A percentile compares a stretch with the other conserved stretches of the same genome.
Conservation (phyloP, 2,797 vertebrate species). For the Petrocephalus schoutedeni region DNA sequence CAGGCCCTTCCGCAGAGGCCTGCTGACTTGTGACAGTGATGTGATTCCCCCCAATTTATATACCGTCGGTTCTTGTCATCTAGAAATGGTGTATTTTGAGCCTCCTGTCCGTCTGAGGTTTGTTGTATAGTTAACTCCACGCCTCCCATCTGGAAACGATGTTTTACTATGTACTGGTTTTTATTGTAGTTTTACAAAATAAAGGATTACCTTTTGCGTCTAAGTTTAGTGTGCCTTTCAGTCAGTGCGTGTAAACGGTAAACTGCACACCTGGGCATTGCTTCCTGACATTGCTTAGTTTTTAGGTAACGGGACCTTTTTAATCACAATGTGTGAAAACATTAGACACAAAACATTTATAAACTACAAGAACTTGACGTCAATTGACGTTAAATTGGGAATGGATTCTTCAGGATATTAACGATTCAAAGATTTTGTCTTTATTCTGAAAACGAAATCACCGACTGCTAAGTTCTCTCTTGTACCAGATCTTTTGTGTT, state of each 20-base stretch:
- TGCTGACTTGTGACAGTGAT: neutral
- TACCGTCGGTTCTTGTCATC: neutral
- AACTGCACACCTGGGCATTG: neutral
- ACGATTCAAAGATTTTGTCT: neutral
- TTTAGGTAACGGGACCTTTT: neutral
- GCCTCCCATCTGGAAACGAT: neutral
- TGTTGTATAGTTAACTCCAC: neutral
- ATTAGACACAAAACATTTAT: neutral
- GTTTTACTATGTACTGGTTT: conserved; percentile 16
- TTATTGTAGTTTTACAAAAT: conserved; percentile 25
- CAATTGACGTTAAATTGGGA: neutral
- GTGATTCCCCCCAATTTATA: neutral
- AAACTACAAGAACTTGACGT: neutral
- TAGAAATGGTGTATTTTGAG: neutral
- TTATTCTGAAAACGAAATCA: neutral
- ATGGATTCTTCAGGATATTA: neutral
- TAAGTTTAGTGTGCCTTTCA: neutral
- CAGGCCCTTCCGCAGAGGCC: neutral
- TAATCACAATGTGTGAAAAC: neutral
- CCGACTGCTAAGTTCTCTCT: neutral
- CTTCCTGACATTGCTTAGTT: neutral
- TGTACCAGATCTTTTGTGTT: neutral
- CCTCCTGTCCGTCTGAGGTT: neutral
- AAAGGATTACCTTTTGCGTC: neutral
- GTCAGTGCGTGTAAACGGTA: neutral